Conservation (phyloP, 2,113 vertebrate genomes). For the Bettongia penicillata region DNA sequence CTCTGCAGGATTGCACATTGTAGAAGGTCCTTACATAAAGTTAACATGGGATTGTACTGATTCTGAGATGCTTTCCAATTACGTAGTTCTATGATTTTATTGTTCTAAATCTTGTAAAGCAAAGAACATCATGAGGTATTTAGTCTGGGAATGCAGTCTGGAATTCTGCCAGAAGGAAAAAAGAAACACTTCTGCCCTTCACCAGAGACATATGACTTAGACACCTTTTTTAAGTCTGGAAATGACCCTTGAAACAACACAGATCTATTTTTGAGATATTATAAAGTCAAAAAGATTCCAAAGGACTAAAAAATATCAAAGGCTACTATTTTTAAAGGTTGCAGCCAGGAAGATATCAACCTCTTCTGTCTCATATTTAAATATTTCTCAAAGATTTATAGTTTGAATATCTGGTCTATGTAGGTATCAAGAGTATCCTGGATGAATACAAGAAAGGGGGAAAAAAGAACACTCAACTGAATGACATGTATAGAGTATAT, state of each 20-base stretch:
- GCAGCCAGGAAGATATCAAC: neutral
- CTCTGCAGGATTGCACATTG: neutral
- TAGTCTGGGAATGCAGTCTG: neutral
- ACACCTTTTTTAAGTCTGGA: neutral
- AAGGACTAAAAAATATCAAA: neutral
- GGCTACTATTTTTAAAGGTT: neutral
- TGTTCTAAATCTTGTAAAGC: neutral
- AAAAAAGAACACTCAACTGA: neutral
- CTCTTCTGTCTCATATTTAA: neutral
- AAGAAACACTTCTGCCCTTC: neutral
- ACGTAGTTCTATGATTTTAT: neutral
- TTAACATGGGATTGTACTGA: neutral
- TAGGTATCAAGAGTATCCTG: neutral
- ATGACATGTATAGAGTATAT: neutral
- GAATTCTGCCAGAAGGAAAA: neutral
- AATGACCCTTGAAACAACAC: neutral
- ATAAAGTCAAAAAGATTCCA: neutral
- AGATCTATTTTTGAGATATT: neutral
- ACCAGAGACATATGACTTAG: neutral
- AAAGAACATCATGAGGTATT: neutral
- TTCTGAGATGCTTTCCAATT: neutral
- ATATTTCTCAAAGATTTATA: neutral
- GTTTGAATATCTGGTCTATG: neutral
- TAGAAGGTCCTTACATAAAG: neutral
- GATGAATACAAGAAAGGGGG: neutral